Evolutionary conservation across 2,888 invertebrate species (phyloP).

Genomic region (Chironomus riparius): DNA sequence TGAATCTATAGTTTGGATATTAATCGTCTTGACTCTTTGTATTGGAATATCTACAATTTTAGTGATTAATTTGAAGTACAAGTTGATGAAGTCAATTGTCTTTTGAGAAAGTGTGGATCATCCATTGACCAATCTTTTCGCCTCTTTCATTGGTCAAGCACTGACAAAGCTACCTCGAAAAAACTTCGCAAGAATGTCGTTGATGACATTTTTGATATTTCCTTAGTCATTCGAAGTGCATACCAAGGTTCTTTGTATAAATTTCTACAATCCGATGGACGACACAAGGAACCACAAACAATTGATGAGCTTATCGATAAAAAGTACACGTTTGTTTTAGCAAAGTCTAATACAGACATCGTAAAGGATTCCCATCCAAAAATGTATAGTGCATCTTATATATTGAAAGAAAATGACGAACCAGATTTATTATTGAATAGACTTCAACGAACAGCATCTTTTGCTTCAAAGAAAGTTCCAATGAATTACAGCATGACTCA

Average conservation of each 20-base stretch:
- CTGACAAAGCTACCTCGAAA: not conserved
- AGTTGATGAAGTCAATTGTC: not conserved
- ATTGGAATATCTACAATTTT: not conserved
- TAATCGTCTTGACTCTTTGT: not conserved
- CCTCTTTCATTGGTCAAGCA: not conserved
- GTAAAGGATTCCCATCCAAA: not conserved
- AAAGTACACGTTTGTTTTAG: not conserved
- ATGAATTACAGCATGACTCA: not conserved
- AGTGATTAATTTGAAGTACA: not conserved
- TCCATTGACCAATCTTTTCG: not conserved
- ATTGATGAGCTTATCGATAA: not conserved
- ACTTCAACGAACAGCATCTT: not conserved
- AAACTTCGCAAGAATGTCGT: not conserved
- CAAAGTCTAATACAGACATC: not conserved
- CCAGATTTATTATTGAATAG: no score
- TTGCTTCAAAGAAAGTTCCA: not conserved
- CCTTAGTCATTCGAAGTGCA: constrained; percentile 3
- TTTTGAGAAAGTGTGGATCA: not conserved
- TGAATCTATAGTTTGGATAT: not conserved
- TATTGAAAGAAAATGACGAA: not conserved
- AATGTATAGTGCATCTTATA: not conserved
- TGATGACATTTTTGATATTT: constrained; percentile 8
- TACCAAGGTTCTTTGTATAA: constrained; percentile 13
- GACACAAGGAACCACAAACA: not conserved
- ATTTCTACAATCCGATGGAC: not conserved